A percentile compares a stretch with the other conserved stretches of the same genome.
Conservation (phyloP, 92 coral and sea anemone species). For the Virgularia gustaviana region DNA sequence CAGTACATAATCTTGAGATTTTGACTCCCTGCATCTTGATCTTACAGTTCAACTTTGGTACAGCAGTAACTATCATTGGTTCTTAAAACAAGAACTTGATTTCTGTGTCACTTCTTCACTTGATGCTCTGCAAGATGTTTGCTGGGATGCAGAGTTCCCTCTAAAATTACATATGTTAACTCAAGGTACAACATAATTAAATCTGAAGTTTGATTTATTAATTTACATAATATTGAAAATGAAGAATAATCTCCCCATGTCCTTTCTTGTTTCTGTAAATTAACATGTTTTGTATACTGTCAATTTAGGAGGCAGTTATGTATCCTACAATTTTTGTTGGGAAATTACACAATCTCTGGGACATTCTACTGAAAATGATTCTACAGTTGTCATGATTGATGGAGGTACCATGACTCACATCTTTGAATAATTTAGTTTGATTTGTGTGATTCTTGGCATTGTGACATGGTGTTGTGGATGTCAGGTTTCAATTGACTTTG, state of each 20-base stretch:
- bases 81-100: slow-evolving; percentile 78
- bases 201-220: not conserved
- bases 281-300: not conserved
- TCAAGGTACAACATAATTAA: slow-evolving; percentile 39
- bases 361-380: slow-evolving; percentile 54
- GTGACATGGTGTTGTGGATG: not conserved
- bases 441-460: not conserved
- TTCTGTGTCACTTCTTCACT: slow-evolving; percentile 59
- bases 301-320: slow-evolving; percentile 69
- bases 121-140: slow-evolving; percentile 54
- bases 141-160: slow-evolving; percentile 86
- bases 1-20: not conserved
- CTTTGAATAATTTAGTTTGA: not conserved
- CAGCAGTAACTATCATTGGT: slow-evolving; percentile 96
- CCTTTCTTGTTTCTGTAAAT: not conserved
- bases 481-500: not conserved
- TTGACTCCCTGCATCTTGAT: not conserved
- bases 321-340: slow-evolving; percentile 85
- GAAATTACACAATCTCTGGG: slow-evolving; percentile 75
- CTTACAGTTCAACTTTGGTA: slow-evolving; percentile 84
- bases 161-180: slow-evolving; percentile 70
- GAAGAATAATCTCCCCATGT: not conserved
- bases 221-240: not conserved
- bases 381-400: slow-evolving; percentile 91
- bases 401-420: slow-evolving; percentile 73